phyloP scores from a whole-genome alignment of 2,113 vertebrate genomes.

The Atrichornis clamosus region DNA sequence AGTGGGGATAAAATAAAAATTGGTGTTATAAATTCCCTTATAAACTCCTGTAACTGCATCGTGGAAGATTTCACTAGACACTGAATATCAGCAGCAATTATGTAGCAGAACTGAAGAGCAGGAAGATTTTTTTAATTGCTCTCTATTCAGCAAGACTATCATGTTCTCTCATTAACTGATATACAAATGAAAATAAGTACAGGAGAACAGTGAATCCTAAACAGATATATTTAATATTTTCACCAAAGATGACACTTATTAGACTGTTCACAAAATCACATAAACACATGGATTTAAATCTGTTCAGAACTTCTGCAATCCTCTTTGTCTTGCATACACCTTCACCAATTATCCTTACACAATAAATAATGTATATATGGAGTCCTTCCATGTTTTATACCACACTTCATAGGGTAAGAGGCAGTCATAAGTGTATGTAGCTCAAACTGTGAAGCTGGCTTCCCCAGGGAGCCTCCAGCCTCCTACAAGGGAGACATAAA shows the following conservation, averaged over 20 bases:
- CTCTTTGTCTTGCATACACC: not conserved
- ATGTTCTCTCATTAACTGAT: slow-evolving; percentile 2
- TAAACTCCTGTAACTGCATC: not conserved
- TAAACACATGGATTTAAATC: not conserved
- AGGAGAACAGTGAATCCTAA: not conserved
- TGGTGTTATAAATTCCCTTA: not conserved
- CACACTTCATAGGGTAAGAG: slow-evolving; percentile 32
- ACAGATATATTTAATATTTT: not conserved
- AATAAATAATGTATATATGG: slow-evolving; percentile 55
- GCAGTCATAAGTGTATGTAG: not conserved
- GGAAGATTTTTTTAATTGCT: slow-evolving; percentile 48
- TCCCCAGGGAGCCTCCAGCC: slow-evolving; percentile 25
- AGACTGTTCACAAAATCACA: not conserved
- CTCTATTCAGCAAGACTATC: not conserved
- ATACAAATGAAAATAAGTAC: slow-evolving; percentile 28
- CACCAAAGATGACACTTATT: not conserved
- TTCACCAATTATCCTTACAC: slow-evolving; percentile 26
- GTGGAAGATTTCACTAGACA: slow-evolving; percentile 31
- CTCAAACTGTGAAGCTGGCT: slow-evolving; percentile 7
- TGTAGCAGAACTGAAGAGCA: not conserved
- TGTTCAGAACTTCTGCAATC: slow-evolving; percentile 15
- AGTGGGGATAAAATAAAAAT: not conserved
- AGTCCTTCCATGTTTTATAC: slow-evolving; percentile 24
- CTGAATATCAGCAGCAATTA: slow-evolving; percentile 40
- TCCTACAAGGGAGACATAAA: not conserved